Evolutionary conservation across 1,140 invertebrate genomes (phyloP), one percentile per base, ranked within the genome.

Genomic region (Sarcophaga peregrina): DNA sequence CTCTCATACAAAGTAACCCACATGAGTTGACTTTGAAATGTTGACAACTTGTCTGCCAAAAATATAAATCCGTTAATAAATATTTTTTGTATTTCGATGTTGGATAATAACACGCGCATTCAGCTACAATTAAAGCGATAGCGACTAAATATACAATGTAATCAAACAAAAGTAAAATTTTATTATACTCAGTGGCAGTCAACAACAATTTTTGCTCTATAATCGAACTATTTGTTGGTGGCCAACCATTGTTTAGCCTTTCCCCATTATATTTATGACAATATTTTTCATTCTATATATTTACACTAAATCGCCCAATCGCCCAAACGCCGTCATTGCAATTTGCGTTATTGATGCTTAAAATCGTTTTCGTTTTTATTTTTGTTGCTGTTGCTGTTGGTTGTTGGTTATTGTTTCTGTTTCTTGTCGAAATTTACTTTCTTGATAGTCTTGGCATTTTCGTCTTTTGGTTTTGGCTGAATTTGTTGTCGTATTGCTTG

Each of bases 21-120:
- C 75, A 78, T 78, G 75, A 20, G 47, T 50, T 78, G 75, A 52
- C 75, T 78, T 50, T 78, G 75, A 78, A 78, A 78, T 50, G 75
- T 78, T 78, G 75, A 78, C 75, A 78, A 78, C 75, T 78, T 78
- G 75, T 78, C 75, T 78, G 75, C 75, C 75, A 78, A 78, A 78
- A 78, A 78, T 68, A 78, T 78, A 52, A 78, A 78, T 78, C 48
- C 75, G 75, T 78, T 78, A 78, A 78, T 78, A 78, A 50, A 50
- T 17, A 17, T 20, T 68, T 68, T 68, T 68, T 68, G 62, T 68
- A 20, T n/a, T 68, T 68, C n/a, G 54, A n/a, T 58, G 15, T 58
- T n/a, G 54, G 54, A 58, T n/a, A 37, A 37, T 37, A 58, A n/a
- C 54, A 13, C 0, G 15, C 54, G 54, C 15, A 37, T 37, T 37